Percentiles rank a stretch among this genome's conserved stretches.
These are phyloP conservation scores for Tipula vernalis DNA, from an alignment of 2,888 invertebrate genomes.

Conservation along the genomic window DNA sequence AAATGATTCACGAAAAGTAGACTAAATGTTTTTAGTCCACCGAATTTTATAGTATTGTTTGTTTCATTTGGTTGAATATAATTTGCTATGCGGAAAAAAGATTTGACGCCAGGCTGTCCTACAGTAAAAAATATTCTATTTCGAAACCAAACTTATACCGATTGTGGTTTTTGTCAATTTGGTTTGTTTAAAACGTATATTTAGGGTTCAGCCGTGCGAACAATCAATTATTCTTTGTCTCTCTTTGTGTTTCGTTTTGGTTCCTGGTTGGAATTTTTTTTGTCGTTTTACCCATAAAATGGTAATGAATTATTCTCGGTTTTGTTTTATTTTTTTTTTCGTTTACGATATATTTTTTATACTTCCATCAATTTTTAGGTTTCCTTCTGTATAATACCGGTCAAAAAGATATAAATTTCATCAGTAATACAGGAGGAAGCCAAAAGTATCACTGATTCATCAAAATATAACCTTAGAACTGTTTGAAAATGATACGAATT, in stretches of 20 bases:
- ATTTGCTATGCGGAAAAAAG: not conserved
- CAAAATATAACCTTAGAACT: no score
- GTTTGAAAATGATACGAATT: no score
- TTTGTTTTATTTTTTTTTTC: not conserved
- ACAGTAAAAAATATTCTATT: not conserved
- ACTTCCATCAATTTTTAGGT: no score
- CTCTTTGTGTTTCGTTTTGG: not conserved
- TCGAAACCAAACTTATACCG: not conserved
- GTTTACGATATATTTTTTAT: not conserved
- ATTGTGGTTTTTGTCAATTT: not conserved
- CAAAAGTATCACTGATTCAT: no score
- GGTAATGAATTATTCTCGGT: not conserved
- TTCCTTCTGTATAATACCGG: no score
- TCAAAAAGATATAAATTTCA: no score
- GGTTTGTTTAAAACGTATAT: not conserved
- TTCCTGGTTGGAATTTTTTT: not conserved
- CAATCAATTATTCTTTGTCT: not conserved
- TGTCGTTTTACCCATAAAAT: not conserved
- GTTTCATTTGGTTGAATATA: not conserved
- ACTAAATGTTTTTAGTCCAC: not conserved
- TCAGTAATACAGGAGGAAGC: no score
- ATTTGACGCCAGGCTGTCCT: not conserved
- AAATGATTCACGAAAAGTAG: not conserved
- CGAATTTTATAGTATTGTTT: not conserved
- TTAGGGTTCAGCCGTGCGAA: not conserved